phyloP scores from a whole-genome alignment of 2,888 invertebrate genomes.

The Trachelus troglodyta region DNA sequence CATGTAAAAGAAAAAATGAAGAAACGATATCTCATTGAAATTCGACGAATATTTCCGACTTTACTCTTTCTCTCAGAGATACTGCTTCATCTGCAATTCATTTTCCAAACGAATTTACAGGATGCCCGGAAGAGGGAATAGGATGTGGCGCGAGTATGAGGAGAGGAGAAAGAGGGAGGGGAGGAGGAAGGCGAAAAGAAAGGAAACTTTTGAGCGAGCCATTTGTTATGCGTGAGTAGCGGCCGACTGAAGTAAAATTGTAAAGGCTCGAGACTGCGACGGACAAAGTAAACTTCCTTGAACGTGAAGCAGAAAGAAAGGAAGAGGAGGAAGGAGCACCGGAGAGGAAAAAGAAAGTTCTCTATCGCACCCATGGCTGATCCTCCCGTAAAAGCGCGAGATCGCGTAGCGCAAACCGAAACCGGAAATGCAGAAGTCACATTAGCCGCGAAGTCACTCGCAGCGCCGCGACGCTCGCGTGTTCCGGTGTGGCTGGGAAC shows the following conservation, averaged over 20 bases:
- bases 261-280: constrained; percentile 10
- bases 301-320: background rate
- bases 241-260: constrained; percentile 54
- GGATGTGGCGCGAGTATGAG: background rate
- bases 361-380: background rate
- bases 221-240: constrained; percentile 58
- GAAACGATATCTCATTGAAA: constrained; percentile 19
- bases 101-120: constrained; percentile 26
- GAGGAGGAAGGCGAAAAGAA: too few relatives aligned
- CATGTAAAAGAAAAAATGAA: constrained; percentile 2
- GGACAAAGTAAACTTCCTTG: constrained; percentile 4
- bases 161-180: background rate
- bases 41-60: constrained; percentile 12
- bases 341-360: background rate
- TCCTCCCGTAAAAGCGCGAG: background rate
- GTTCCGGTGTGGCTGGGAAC: background rate
- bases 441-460: too few relatives aligned
- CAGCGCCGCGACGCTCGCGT: background rate
- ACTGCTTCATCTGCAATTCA: constrained; percentile 26
- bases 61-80: constrained; percentile 20
- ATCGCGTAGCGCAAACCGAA: background rate
- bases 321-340: background rate
- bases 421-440: background rate
- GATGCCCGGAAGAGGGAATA: background rate
- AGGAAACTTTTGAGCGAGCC: constrained; percentile 28